A percentile compares a stretch with the other conserved stretches of the same genome.
These are phyloP conservation scores for Cyprinodon diabolis DNA, from an alignment of 2,797 vertebrate genomes.

Conservation along the genomic window DNA sequence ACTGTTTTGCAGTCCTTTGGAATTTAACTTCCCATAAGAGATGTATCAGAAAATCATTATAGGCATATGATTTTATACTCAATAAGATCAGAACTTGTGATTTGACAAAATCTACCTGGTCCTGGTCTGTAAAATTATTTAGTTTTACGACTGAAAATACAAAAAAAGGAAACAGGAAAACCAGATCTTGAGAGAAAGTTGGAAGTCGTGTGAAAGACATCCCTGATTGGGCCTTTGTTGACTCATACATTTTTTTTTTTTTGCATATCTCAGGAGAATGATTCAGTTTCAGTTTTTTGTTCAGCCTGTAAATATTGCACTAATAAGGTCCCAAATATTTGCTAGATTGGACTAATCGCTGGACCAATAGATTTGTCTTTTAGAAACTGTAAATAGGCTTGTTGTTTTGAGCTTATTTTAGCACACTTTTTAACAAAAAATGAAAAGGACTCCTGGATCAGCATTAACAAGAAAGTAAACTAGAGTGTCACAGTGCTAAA, in stretches of 20 bases:
- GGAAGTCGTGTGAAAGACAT: not conserved
- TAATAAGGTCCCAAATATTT: not conserved
- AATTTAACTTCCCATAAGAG: slow-evolving; percentile 55
- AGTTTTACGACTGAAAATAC: slow-evolving; percentile 35
- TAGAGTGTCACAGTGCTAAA: not conserved
- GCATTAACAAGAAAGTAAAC: not conserved
- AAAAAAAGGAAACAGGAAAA: slow-evolving; percentile 28
- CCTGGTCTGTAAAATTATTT: slow-evolving; percentile 28
- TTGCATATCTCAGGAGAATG: not conserved
- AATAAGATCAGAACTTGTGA: slow-evolving; percentile 37
- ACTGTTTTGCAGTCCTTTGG: slow-evolving; percentile 52
- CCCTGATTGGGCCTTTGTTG: not conserved
- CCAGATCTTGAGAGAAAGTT: not conserved
- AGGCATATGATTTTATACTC: slow-evolving; percentile 58
- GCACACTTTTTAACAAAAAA: not conserved
- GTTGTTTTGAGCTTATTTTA: not conserved
- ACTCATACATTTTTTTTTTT: not conserved
- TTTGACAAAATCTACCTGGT: slow-evolving; percentile 51
- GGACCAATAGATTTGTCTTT: not conserved
- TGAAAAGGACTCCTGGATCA: not conserved
- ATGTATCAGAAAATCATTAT: slow-evolving; percentile 48
- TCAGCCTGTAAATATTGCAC: not conserved
- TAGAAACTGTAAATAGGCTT: not conserved
- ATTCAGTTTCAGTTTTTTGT: not conserved
- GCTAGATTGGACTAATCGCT: not conserved